Percentiles rank a stretch among this genome's conserved stretches.
Evolutionary conservation across 2,888 invertebrate genomes (phyloP).

Genomic region (Melieria crassipennis): DNA sequence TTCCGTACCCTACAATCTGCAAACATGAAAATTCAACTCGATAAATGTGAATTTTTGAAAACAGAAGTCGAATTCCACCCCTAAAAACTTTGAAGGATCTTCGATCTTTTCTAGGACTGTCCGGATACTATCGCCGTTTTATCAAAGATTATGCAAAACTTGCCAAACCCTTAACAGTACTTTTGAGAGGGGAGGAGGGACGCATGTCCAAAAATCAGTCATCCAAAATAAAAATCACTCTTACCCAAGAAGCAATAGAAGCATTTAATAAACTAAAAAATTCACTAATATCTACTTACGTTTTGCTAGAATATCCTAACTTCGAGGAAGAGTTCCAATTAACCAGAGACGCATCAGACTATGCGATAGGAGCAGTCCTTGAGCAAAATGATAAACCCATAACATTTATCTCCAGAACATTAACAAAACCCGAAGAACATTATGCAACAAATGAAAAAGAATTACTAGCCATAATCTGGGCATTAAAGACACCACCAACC

Average conservation of each 20-base stretch:
- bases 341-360: no score
- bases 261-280: slow-evolving; percentile 18
- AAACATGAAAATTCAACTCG: slow-evolving; percentile 19
- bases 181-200: slow-evolving; percentile 30
- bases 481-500: slow-evolving; percentile 30
- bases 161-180: slow-evolving; percentile 9
- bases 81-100: slow-evolving; percentile 26
- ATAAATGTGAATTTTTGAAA: slow-evolving; percentile 28
- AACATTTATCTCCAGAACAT: slow-evolving; percentile 26
- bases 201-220: slow-evolving; percentile 1
- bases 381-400: no score
- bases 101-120: slow-evolving; percentile 37
- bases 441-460: slow-evolving; percentile 35
- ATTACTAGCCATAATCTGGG: slow-evolving; percentile 32
- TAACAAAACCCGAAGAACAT: slow-evolving; percentile 22
- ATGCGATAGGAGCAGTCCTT: no score
- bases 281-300: slow-evolving; percentile 7
- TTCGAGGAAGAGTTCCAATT: no score
- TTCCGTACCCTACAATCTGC: slow-evolving; percentile 33
- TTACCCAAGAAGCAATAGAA: slow-evolving; percentile 7
- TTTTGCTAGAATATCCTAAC: slow-evolving; percentile 10
- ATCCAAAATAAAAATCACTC: background rate
- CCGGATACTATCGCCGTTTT: slow-evolving; percentile 31
- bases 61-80: slow-evolving; percentile 12
- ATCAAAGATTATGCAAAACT: slow-evolving; percentile 30